A percentile compares a stretch with the other conserved stretches of the same genome.
phyloP scores from a whole-genome alignment of 2,113 vertebrate genomes.

The Scartelaos histophorus region DNA sequence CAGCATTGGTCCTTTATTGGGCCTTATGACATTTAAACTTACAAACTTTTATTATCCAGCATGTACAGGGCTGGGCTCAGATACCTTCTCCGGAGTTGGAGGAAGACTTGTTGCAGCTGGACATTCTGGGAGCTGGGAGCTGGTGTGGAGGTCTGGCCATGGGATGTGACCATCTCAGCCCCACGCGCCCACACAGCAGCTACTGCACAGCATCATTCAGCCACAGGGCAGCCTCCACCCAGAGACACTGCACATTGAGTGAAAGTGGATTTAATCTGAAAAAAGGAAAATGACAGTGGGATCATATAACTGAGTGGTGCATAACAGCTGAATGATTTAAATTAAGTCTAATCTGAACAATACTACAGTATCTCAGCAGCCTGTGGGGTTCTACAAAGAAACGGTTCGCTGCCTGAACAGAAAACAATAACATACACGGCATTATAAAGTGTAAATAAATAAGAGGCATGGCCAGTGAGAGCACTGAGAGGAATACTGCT shows the following conservation, averaged over 20 bases:
- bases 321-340: background rate
- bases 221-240: constrained; percentile 59
- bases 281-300: background rate
- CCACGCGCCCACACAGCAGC: constrained; percentile 54
- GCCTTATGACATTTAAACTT: background rate
- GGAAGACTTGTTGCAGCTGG: constrained; percentile 70
- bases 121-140: constrained; percentile 65
- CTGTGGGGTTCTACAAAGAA: background rate
- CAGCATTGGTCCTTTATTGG: background rate
- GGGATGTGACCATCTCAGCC: constrained; percentile 66
- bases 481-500: background rate
- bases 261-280: constrained; percentile 34
- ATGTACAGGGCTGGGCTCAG: background rate
- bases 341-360: no score
- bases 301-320: background rate
- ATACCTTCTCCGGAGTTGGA: constrained; percentile 68
- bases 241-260: constrained; percentile 53
- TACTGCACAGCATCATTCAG: constrained; percentile 63
- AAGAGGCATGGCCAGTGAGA: background rate
- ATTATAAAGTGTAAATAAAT: background rate
- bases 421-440: background rate
- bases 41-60: background rate
- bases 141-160: constrained; percentile 60
- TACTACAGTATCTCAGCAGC: background rate
- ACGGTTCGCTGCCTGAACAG: background rate